phyloP scores from a whole-genome alignment of 2,888 invertebrate genomes.

The Alloscopus bannaensis region DNA sequence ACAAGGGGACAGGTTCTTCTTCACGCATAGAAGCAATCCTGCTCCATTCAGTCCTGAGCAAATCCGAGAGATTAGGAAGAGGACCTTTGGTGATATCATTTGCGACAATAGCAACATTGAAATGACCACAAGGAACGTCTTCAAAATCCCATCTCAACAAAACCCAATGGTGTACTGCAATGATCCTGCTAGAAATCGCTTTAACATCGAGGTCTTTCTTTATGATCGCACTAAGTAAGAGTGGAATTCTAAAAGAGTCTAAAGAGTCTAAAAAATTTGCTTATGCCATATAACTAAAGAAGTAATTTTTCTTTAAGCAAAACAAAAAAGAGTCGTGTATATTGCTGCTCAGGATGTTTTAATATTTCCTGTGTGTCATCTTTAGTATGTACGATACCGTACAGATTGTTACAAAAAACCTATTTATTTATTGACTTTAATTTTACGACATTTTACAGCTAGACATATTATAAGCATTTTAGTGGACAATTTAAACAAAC shows the following conservation, averaged over 20 bases:
- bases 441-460: background rate
- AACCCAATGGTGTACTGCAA: slow-evolving; percentile 71
- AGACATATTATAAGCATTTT: slow-evolving; percentile 7
- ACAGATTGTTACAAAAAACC: slow-evolving; percentile 37
- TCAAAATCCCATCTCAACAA: slow-evolving; percentile 68
- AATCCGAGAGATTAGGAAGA: slow-evolving; percentile 68
- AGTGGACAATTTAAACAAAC: slow-evolving; percentile 8
- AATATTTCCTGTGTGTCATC: slow-evolving; percentile 33
- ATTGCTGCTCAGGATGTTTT: slow-evolving; percentile 47
- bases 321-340: slow-evolving; percentile 25
- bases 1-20: slow-evolving; percentile 71
- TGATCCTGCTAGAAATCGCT: slow-evolving; percentile 68
- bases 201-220: slow-evolving; percentile 71
- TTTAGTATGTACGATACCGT: slow-evolving; percentile 52
- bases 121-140: slow-evolving; percentile 70
- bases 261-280: background rate
- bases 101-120: slow-evolving; percentile 70
- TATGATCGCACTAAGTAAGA: slow-evolving; percentile 63
- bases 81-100: slow-evolving; percentile 69
- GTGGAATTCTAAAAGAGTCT: background rate
- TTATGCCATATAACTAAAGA: background rate
- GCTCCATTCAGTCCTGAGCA: slow-evolving; percentile 69
- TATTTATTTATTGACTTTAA: slow-evolving; percentile 45
- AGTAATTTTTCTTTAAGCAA: background rate
- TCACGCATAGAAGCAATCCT: slow-evolving; percentile 64